Evolutionary conservation across 2,888 invertebrate species (phyloP).

Genomic region (Metalampra italica): DNA sequence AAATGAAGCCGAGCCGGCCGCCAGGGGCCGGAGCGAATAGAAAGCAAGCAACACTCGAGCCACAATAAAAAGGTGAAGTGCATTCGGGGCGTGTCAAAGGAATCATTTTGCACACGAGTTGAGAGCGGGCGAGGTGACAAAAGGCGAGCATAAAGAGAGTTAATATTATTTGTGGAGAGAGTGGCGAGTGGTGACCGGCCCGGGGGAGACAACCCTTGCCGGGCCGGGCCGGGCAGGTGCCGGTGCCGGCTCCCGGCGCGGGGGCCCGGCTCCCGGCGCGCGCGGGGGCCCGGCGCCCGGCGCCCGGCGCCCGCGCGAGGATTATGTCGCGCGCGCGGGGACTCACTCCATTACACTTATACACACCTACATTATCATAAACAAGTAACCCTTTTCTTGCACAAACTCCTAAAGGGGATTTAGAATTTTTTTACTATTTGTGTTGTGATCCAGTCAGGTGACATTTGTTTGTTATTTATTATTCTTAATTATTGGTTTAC

Average conservation of each 20-base stretch:
- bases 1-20: constrained; percentile 3
- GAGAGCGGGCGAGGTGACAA: constrained; percentile 35
- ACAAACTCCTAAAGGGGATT: too few species aligned
- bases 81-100: constrained; percentile 46
- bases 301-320: not conserved
- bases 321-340: not conserved
- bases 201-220: constrained; percentile 13
- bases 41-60: constrained; percentile 24
- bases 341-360: too few species aligned
- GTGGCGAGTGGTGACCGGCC: constrained; percentile 12
- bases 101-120: constrained; percentile 45
- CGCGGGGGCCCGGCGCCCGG: not conserved
- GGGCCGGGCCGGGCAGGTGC: not conserved
- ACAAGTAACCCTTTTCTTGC: too few species aligned
- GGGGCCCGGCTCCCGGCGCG: not conserved
- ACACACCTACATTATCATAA: too few species aligned
- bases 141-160: constrained; percentile 46
- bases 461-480: too few species aligned
- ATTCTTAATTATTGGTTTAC: too few species aligned
- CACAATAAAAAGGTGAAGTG: constrained; percentile 40
- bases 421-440: too few species aligned
- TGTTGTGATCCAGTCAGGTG: too few species aligned
- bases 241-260: not conserved
- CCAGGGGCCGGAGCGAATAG: constrained; percentile 14
- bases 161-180: constrained; percentile 52